phyloP scores from a whole-genome alignment of 2,797 vertebrate species.

The Molossus alvarezi region DNA sequence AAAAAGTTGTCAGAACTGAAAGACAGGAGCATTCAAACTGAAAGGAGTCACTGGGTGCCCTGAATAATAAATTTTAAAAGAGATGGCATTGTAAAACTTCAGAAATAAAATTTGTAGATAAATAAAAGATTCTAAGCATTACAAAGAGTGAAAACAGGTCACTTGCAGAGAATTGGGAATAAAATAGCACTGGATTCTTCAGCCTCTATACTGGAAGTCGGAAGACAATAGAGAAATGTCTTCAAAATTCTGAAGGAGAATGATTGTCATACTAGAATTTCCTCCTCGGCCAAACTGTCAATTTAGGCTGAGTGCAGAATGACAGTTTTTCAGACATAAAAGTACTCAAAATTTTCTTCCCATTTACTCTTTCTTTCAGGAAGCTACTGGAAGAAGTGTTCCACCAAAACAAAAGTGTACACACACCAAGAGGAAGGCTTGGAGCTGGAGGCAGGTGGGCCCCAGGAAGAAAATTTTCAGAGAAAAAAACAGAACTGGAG shows the following conservation, averaged over 20 bases:
- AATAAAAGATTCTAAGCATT: conserved; percentile 47
- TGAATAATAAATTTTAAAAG: conserved; percentile 49
- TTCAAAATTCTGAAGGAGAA: conserved; percentile 68
- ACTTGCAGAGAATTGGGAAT: conserved; percentile 51
- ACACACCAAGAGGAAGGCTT: neutral
- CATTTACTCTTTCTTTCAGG: neutral
- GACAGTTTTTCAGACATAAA: conserved; percentile 61
- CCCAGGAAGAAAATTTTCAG: conserved; percentile 7
- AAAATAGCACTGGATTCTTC: conserved; percentile 26
- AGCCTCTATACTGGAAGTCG: conserved; percentile 17
- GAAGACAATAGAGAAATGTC: conserved; percentile 42
- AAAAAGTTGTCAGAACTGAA: conserved; percentile 57
- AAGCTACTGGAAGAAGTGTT: neutral
- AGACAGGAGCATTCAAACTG: conserved; percentile 6
- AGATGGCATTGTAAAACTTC: neutral
- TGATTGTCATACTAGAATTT: conserved; percentile 65
- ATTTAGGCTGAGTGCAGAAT: conserved; percentile 59
- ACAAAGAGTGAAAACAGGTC: conserved; percentile 37
- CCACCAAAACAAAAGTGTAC: neutral
- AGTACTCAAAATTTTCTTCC: conserved; percentile 48
- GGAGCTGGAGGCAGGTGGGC: neutral
- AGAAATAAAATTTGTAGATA: conserved; percentile 42
- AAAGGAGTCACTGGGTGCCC: conserved; percentile 38
- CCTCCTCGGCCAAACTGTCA: conserved; percentile 65
- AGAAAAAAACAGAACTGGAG: neutral